A percentile compares a stretch with the other conserved stretches of the same genome.
phyloP scores from a whole-genome alignment of 2,888 invertebrate species.

The Scaptomyza parva region DNA sequence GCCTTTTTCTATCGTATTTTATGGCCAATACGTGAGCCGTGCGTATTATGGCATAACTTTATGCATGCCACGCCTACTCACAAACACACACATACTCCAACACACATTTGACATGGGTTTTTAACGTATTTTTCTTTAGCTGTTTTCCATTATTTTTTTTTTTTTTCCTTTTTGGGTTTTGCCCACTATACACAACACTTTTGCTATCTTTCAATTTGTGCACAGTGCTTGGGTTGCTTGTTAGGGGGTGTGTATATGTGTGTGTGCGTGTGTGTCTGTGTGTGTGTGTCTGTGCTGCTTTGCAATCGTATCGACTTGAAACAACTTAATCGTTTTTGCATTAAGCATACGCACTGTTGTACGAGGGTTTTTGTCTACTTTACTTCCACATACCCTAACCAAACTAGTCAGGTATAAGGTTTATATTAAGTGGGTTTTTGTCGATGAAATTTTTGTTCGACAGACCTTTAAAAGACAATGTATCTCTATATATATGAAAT shows the following conservation, averaged over 20 bases:
- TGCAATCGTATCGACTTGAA: conserved; percentile 47
- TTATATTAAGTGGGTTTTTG: too few species aligned
- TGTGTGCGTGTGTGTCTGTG: too few species aligned
- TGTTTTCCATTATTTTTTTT: background rate
- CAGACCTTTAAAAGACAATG: too few species aligned
- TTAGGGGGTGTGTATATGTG: too few species aligned
- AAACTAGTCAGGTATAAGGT: background rate
- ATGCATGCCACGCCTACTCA: conserved; percentile 50
- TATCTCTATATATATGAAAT: too few species aligned
- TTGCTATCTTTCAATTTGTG: conserved; percentile 70
- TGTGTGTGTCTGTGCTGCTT: too few species aligned
- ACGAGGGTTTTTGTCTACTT: conserved; percentile 17
- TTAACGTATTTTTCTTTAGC: conserved; percentile 3
- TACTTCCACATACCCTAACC: conserved; percentile 24
- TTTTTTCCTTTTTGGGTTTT: conserved; percentile 6
- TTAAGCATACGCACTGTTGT: conserved; percentile 70
- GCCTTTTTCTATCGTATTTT: conserved; percentile 51
- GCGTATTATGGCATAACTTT: conserved; percentile 77
- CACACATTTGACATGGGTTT: conserved; percentile 9
- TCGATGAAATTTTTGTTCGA: too few species aligned
- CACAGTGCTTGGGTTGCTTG: conserved; percentile 36
- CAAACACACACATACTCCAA: background rate
- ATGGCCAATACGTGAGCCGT: conserved; percentile 76
- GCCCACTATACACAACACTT: conserved; percentile 19
- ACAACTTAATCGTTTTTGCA: conserved; percentile 78